Base-by-base conservation (phyloP, 2,797 vertebrate species). In the Glyptemys insculpta region DNA sequence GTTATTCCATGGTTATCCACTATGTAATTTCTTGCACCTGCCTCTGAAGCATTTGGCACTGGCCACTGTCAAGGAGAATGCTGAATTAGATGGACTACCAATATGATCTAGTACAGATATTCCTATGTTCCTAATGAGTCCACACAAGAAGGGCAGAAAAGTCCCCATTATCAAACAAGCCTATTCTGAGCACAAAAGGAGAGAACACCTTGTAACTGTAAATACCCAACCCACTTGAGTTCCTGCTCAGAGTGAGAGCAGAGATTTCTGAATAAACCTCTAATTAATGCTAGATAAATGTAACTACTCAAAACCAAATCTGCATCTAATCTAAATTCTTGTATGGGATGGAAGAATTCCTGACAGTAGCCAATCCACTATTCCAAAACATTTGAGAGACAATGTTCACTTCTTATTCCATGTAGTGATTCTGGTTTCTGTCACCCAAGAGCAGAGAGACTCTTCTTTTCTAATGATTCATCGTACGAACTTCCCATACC, bases 351-450 rank as follows among this genome's bases (percentile, higher is more conserved):
- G 95, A 91, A 94, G 83, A 90, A 88, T 57, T 68, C 83, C 57
- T 94, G 95, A 95, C 10, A 96, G 79, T 88, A 95, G 86, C 37
- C 76, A 89, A 88, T 78, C 91, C 79, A 62, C 90, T 91, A 87
- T 90, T 78, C 87, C 91, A 93, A 97, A 96, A 95, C 90, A 91
- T 94, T 95, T 87, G 81, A 62, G 81, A 97, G 82, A 91, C 68
- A 65, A 53, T 56, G 74, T 80, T 95, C 82, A 44, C 91, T 83
- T 97, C 92, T 92, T 93, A 92, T 91, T 97, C 92, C 92, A 97
- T 91, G 90, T 88, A 93, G 86, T 41, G 23, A 47, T 47, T 76
- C 8, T 81, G 68, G 88, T 21, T 31, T 88, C 44, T 52, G 37
- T 53, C 50, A 88, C 79, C 74, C 80, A 79, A 34, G 88, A 92